phyloP scores from a whole-genome alignment of 2,113 vertebrate species.

The Pterocles gutturalis region DNA sequence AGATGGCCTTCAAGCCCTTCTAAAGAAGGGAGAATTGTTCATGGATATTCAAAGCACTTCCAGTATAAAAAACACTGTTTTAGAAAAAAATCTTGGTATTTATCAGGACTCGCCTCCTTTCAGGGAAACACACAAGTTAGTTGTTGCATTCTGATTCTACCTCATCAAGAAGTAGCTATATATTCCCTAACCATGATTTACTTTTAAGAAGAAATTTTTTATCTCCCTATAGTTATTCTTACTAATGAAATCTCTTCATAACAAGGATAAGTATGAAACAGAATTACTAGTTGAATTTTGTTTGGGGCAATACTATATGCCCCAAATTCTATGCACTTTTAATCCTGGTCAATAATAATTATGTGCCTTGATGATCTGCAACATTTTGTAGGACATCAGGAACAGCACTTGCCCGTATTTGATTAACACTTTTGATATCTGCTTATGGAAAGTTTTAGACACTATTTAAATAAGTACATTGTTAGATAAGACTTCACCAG shows the following conservation, averaged over 20 bases:
- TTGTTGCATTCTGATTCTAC: background rate
- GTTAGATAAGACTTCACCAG: background rate
- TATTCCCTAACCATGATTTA: background rate
- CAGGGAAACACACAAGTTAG: background rate
- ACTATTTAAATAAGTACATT: background rate
- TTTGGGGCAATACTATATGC: background rate
- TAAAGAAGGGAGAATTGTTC: background rate
- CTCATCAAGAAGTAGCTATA: background rate
- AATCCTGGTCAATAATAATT: background rate
- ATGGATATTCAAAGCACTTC: background rate
- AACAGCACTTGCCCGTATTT: background rate
- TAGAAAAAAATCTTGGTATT: background rate
- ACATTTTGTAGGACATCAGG: background rate
- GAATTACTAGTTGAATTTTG: background rate
- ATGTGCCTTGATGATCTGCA: background rate
- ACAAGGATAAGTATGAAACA: background rate
- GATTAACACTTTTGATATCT: background rate
- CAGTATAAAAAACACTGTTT: background rate
- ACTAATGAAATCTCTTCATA: background rate
- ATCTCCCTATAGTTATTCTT: background rate
- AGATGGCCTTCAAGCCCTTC: background rate
- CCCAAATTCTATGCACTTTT: background rate
- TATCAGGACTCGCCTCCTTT: background rate
- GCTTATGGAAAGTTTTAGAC: background rate
- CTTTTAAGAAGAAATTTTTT: background rate